Evolutionary conservation across 2,113 vertebrate genomes (phyloP).

Genomic region (Tamias sibiricus): DNA sequence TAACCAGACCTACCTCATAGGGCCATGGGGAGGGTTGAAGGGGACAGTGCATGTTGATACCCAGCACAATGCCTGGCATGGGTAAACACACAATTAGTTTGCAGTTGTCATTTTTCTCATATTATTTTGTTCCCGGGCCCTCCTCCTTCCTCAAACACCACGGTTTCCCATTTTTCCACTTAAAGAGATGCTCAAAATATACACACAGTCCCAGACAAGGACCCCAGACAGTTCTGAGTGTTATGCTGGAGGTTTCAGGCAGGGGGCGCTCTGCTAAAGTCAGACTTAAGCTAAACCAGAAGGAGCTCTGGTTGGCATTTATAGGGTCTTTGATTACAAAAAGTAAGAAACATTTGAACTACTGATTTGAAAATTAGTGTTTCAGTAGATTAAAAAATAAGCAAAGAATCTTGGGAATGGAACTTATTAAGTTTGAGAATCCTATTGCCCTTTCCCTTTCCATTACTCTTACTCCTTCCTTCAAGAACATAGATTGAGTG

Average conservation of each 20-base stretch:
- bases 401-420: background rate
- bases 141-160: background rate
- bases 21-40: background rate
- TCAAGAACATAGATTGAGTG: background rate
- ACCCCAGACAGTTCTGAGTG: background rate
- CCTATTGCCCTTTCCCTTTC: background rate
- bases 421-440: background rate
- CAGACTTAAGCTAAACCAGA: background rate
- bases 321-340: background rate
- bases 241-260: background rate
- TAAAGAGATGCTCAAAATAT: background rate
- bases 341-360: background rate
- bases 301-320: background rate
- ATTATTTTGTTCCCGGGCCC: background rate
- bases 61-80: constrained; percentile 62
- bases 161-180: background rate
- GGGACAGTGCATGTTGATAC: background rate
- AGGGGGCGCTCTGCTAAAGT: constrained; percentile 38
- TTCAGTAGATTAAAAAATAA: background rate
- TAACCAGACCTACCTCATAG: background rate
- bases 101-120: background rate
- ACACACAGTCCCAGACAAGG: background rate
- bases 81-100: constrained; percentile 56
- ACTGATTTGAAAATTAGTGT: background rate
- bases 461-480: background rate